Evolutionary conservation across 2,888 invertebrate genomes (phyloP), one percentile per base, ranked within the genome.

Genomic region (Cylloceria caligata): DNA sequence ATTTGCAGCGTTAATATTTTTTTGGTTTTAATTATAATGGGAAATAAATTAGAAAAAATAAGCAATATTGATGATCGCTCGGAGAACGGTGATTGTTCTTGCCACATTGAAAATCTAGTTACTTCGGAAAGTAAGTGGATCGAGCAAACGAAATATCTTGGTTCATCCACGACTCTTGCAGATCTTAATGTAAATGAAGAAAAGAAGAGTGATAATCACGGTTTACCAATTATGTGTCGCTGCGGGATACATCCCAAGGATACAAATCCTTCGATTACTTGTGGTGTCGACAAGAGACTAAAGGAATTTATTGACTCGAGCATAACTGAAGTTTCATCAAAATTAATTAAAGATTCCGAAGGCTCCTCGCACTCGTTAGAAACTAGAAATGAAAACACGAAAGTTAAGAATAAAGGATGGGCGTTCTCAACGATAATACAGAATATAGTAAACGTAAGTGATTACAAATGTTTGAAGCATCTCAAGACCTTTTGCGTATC

Each of bases 221-320:
- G 19, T 60, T 60, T 19, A 9, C 49, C 49, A 16, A 62, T 42
- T 47, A 27, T 13, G 0, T 81, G 78, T 69, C 42, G 19, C 13
- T 78, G 78, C 69, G 55, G 47, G 39, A 69, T 64, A 57, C 47
- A 81, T 74, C 34, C n/a, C 1, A 30, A 30, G 0, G 11, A 42
- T 9, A 21, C 2, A 24, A 24, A 24, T 11, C 4, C 16, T 45
- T 39, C 27, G 24, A 21, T 65, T 3, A 9, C 55, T 0, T 78
- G 78, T 49, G 65, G 57, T 5, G 81, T 64, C 24, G 64, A 69
- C 9, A 45, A 11, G 2, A 57, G 81, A 65, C 69, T 81, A 0
- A 39, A 39, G 30, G 74, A 81, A 69, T 74, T 81, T 64, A 0
- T 81, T 6, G 78, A 81, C 57, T 16, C 30, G 64, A 78, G 73